Evolutionary conservation across 2,797 vertebrate genomes (phyloP).

Genomic region (Sebastolobus alascanus): DNA sequence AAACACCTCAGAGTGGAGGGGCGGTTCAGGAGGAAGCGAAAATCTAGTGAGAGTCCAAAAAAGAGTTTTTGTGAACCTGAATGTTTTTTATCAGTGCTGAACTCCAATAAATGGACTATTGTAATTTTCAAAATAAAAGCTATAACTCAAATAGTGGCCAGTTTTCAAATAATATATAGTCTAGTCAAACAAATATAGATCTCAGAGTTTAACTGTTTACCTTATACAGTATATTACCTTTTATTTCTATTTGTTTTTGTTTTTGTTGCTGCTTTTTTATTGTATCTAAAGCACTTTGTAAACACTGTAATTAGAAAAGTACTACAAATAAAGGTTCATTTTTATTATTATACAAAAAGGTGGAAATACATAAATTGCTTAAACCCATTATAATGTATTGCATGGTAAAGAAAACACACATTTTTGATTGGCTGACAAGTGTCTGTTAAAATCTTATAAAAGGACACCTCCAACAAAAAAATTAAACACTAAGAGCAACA

Average conservation of each 20-base stretch:
- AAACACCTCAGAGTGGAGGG: conserved; percentile 41
- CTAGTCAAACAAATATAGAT: neutral
- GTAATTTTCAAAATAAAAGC: neutral
- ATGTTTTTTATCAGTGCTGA: neutral
- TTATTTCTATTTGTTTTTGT: no score
- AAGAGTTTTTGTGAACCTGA: neutral
- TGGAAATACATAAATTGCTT: neutral
- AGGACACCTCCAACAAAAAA: neutral
- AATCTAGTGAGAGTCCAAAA: conserved; percentile 4
- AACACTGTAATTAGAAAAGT: neutral
- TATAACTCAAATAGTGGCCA: neutral
- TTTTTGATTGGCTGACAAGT: neutral
- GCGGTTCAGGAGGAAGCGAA: conserved; percentile 4
- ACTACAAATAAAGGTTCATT: neutral
- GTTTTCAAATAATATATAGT: neutral
- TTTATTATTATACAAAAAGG: neutral
- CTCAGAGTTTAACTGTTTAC: neutral
- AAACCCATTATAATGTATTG: neutral
- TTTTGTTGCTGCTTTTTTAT: neutral
- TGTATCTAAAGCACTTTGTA: neutral
- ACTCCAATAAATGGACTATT: neutral
- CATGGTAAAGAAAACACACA: neutral
- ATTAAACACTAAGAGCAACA: neutral
- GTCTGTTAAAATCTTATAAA: neutral
- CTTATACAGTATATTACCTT: no score